phyloP scores from a whole-genome alignment of 30 jellyfish, hydroid and myxozoan genomes.

The Calvadosia cruxmelitensis region DNA sequence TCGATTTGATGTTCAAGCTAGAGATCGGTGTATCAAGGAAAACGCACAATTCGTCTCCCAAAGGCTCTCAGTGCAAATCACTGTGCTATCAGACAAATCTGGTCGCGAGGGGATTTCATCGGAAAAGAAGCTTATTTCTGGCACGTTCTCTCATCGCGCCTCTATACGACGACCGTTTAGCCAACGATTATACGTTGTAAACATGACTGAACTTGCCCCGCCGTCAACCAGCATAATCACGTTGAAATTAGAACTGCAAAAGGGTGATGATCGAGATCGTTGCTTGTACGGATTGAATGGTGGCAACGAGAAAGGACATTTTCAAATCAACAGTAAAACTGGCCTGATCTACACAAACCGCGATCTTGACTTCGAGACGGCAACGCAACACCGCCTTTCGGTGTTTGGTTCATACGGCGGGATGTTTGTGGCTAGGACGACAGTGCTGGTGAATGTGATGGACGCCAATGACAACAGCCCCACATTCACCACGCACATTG shows the following conservation, averaged over 20 bases:
- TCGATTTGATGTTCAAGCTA: conserved; percentile 28
- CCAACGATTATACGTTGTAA: neutral
- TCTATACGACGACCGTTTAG: neutral
- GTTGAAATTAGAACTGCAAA: conserved; percentile 10
- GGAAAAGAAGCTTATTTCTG: neutral
- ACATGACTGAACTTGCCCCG: conserved; percentile 49
- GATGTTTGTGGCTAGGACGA: conserved; percentile 32
- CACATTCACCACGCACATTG: conserved; percentile 14
- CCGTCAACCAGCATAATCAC: conserved; percentile 49
- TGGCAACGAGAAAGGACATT: conserved; percentile 59
- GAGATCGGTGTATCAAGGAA: conserved; percentile 31
- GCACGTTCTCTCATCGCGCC: neutral
- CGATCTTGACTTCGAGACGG: conserved; percentile 43
- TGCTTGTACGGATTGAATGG: conserved; percentile 19
- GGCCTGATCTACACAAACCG: conserved; percentile 47
- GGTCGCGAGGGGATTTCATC: neutral
- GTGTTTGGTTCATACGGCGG: conserved; percentile 53
- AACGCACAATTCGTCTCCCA: conserved; percentile 14
- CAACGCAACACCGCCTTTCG: conserved; percentile 16
- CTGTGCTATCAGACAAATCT: neutral
- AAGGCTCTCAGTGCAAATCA: conserved; percentile 28
- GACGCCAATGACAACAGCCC: conserved; percentile 70
- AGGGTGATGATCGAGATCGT: neutral
- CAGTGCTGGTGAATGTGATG: conserved; percentile 26
- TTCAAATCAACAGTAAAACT: conserved; percentile 48